Conservation (phyloP, 2,888 invertebrate species). For the Salticus scenicus region DNA sequence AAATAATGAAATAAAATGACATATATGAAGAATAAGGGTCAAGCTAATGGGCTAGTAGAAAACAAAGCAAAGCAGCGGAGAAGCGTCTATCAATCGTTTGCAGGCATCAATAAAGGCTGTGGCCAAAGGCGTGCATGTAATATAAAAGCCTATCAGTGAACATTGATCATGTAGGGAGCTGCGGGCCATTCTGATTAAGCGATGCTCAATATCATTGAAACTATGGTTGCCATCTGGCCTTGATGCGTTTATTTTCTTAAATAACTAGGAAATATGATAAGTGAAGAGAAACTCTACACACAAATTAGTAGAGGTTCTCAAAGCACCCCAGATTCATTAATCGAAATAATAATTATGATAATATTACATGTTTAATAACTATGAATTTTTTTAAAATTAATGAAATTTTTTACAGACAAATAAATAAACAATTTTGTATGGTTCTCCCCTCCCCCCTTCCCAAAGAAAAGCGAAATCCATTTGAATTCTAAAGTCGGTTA, state of each 20-base stretch:
- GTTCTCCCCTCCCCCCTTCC: too few relatives aligned
- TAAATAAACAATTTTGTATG: too few relatives aligned
- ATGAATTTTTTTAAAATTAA: too few relatives aligned
- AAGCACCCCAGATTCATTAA: too few relatives aligned
- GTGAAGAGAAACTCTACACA: too few relatives aligned
- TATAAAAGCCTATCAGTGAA: slow-evolving; percentile 42
- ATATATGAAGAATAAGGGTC: neutral
- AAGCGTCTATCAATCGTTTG: slow-evolving; percentile 34
- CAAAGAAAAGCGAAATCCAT: too few relatives aligned
- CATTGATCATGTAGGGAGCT: slow-evolving; percentile 42
- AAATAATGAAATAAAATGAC: slow-evolving; percentile 1
- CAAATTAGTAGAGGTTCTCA: too few relatives aligned
- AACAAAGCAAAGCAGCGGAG: neutral
- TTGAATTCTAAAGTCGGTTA: too few relatives aligned
- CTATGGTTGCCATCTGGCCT: slow-evolving; percentile 35
- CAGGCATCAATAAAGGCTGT: slow-evolving; percentile 48
- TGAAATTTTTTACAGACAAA: too few relatives aligned
- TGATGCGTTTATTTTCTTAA: slow-evolving; percentile 3
- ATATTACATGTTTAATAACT: too few relatives aligned
- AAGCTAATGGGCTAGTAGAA: neutral
- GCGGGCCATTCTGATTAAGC: slow-evolving; percentile 36
- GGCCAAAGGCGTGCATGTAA: slow-evolving; percentile 38
- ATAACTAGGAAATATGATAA: neutral
- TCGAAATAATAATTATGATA: too few relatives aligned
- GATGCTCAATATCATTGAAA: slow-evolving; percentile 22